Evolutionary conservation across 2,797 vertebrate genomes (phyloP).

Genomic region (Cirrhinus mrigala): DNA sequence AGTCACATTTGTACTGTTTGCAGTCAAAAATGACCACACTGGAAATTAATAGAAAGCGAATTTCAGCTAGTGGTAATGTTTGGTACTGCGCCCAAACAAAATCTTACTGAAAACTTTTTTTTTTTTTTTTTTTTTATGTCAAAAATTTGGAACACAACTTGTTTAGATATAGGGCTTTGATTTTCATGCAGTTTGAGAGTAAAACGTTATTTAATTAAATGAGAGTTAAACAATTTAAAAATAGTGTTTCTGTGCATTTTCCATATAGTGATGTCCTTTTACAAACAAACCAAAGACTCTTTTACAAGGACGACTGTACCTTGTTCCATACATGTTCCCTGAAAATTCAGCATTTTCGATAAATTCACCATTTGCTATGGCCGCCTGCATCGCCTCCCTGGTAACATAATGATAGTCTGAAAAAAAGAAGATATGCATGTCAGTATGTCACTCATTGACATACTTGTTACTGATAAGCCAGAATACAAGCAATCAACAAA

Average conservation of each 20-base stretch:
- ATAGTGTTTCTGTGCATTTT: neutral
- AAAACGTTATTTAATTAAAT: neutral
- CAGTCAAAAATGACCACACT: neutral
- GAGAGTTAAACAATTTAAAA: no score
- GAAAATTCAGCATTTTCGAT: constrained; percentile 94
- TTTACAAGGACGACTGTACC: constrained; percentile 67
- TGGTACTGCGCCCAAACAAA: neutral
- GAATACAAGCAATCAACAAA: neutral
- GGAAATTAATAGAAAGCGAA: neutral
- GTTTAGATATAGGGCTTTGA: neutral
- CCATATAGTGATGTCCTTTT: neutral
- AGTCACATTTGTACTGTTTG: neutral
- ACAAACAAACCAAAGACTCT: neutral
- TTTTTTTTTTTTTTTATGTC: no score
- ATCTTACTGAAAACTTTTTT: no score
- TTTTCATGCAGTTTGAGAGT: neutral
- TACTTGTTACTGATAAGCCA: neutral
- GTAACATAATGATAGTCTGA: constrained; percentile 95
- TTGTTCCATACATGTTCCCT: constrained; percentile 95
- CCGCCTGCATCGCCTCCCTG: constrained; percentile 87
- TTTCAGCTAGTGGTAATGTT: neutral
- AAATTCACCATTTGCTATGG: constrained; percentile 86
- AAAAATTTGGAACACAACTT: neutral
- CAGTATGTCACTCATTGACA: neutral
- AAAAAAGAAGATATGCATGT: neutral